A percentile compares a stretch with the other conserved stretches of the same genome.
Conservation (phyloP, 1,140 invertebrate genomes). For the Ceratoteleas bidentatus region DNA sequence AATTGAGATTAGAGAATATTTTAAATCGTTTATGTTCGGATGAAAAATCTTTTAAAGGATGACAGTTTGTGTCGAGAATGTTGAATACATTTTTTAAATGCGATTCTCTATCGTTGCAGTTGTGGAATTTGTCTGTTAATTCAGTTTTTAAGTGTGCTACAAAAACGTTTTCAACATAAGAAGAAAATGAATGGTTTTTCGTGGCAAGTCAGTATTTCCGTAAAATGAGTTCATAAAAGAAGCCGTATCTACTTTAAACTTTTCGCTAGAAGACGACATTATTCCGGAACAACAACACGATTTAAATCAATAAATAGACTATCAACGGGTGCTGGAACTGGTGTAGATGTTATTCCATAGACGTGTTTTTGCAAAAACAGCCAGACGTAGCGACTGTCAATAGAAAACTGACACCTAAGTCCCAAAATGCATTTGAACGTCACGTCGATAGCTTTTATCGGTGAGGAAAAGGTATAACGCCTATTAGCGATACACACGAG, state of each 20-base stretch:
- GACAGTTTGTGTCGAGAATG: background rate
- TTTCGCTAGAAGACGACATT: background rate
- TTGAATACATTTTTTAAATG: background rate
- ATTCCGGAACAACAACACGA: slow-evolving; percentile 2
- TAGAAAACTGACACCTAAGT: slow-evolving; percentile 6
- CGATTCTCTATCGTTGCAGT: background rate
- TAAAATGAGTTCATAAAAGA: slow-evolving; percentile 5
- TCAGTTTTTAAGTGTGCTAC: background rate
- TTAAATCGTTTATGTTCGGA: slow-evolving; percentile 1
- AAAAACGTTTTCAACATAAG: slow-evolving; percentile 1
- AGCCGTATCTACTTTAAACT: background rate
- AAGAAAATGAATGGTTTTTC: slow-evolving; percentile 1
- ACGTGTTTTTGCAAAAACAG: slow-evolving; percentile 28
- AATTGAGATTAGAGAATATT: background rate
- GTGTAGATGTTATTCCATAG: slow-evolving; percentile 10
- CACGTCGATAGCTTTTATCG: slow-evolving; percentile 27
- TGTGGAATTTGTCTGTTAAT: background rate
- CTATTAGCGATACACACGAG: slow-evolving; percentile 3
- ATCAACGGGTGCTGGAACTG: slow-evolving; percentile 3
- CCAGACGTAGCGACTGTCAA: slow-evolving; percentile 24
- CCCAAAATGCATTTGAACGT: slow-evolving; percentile 16
- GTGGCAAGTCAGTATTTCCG: background rate
- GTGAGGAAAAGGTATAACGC: slow-evolving; percentile 12
- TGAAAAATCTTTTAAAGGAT: slow-evolving; percentile 5
- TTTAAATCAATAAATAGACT: slow-evolving; percentile 24